Conservation (phyloP, 2,113 vertebrate genomes). For the Typhlomys cinereus region DNA sequence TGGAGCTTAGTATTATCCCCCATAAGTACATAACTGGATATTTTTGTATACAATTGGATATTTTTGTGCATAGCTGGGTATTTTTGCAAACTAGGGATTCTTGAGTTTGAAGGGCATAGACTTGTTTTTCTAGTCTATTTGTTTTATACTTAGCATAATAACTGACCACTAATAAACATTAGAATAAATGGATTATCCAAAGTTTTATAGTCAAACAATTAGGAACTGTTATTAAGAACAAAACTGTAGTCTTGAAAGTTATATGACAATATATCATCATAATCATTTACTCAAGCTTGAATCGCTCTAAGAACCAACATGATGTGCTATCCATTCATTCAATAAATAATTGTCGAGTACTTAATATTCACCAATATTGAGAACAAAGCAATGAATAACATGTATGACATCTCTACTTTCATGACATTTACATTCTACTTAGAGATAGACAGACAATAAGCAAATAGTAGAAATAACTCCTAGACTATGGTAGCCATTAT, state of each 20-base stretch:
- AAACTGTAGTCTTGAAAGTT: background rate
- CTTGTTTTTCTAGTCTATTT: background rate
- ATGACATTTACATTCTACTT: background rate
- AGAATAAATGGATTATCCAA: slow-evolving; percentile 44
- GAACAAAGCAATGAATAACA: background rate
- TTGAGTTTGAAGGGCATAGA: background rate
- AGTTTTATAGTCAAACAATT: background rate
- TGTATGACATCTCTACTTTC: background rate
- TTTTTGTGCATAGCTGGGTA: no score
- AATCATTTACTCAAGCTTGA: slow-evolving; percentile 12
- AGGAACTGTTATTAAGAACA: slow-evolving; percentile 8
- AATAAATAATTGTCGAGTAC: slow-evolving; percentile 29
- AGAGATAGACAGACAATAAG: background rate
- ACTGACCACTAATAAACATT: background rate
- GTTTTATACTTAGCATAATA: background rate
- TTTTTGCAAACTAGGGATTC: slow-evolving; percentile 3
- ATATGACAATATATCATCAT: slow-evolving; percentile 19
- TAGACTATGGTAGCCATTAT: background rate
- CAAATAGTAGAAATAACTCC: slow-evolving; percentile 12
- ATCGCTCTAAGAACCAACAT: background rate
- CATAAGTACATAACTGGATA: no score
- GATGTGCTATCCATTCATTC: background rate
- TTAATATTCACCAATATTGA: background rate
- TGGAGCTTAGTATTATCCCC: no score
- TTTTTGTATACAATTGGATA: no score